Conservation (phyloP, 2,888 invertebrate genomes). For the Dicyrtoma fusca region DNA sequence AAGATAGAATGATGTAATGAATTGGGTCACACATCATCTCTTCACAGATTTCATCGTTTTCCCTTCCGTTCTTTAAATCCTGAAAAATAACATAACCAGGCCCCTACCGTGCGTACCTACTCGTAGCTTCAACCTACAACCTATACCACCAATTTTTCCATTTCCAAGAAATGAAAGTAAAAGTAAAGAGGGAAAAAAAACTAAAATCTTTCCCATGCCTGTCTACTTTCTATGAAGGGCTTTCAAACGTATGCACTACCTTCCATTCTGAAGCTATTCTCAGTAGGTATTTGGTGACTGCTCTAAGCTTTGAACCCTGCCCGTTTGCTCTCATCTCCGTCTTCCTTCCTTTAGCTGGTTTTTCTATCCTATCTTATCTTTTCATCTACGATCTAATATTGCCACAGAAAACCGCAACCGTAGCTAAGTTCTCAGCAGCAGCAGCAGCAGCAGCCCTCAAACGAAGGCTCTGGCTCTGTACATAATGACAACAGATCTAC, state of each 20-base stretch:
- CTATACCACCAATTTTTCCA: no score
- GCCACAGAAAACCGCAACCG: no score
- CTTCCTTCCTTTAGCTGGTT: not conserved
- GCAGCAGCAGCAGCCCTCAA: no score
- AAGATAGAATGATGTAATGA: slow-evolving; percentile 30
- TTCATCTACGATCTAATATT: not conserved
- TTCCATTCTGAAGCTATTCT: not conserved
- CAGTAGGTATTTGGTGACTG: not conserved
- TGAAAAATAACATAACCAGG: no score
- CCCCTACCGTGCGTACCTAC: no score
- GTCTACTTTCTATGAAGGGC: not conserved
- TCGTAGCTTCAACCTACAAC: no score
- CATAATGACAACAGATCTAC: not conserved
- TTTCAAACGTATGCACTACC: not conserved
- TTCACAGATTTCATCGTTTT: slow-evolving; percentile 7
- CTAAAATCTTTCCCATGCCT: no score
- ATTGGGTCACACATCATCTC: slow-evolving; percentile 29
- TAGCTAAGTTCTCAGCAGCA: no score
- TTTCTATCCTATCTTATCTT: slow-evolving; percentile 21
- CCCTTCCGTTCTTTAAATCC: slow-evolving; percentile 1
- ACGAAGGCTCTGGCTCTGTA: not conserved
- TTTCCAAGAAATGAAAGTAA: no score
- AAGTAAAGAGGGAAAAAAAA: no score
- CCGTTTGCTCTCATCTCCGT: slow-evolving; percentile 2
- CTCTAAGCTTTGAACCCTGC: slow-evolving; percentile 11